Conservation (phyloP, 2,113 vertebrate genomes). For the Alexandromys fortis region DNA sequence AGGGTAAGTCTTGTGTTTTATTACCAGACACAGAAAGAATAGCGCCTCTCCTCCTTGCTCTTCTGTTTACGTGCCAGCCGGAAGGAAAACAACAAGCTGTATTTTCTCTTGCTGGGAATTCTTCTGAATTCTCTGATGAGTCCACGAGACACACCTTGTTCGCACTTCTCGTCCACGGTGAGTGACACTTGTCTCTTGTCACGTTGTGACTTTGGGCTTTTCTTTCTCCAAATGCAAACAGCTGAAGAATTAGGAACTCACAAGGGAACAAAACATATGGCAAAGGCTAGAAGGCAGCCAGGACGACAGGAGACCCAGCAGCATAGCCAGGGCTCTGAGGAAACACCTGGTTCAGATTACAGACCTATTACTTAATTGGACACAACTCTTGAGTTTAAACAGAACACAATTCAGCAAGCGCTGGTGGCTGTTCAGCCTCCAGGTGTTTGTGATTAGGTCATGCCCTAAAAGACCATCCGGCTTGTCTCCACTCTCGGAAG, state of each 20-base stretch:
- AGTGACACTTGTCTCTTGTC: constrained; percentile 16
- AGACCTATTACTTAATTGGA: constrained; percentile 61
- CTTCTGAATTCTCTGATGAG: not conserved
- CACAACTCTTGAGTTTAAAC: constrained; percentile 60
- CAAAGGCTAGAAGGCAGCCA: constrained; percentile 29
- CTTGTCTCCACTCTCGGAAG: constrained; percentile 48
- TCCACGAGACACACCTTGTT: not conserved
- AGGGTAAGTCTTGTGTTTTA: not conserved
- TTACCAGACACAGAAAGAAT: not conserved
- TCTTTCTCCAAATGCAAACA: not conserved
- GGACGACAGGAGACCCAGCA: not conserved
- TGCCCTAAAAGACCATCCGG: constrained; percentile 57
- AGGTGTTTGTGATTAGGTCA: constrained; percentile 71
- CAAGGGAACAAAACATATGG: not conserved
- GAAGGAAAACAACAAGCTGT: not conserved
- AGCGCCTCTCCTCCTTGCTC: not conserved
- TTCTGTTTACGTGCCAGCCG: not conserved
- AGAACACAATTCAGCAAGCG: constrained; percentile 38
- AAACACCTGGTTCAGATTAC: constrained; percentile 72
- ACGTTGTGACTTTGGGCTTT: not conserved
- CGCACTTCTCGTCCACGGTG: not conserved
- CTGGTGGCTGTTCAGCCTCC: not conserved
- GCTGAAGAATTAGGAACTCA: constrained; percentile 25
- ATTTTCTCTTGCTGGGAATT: not conserved
- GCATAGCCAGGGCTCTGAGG: constrained; percentile 11